These are phyloP conservation scores for Rhynchopsitta pachyrhyncha DNA, from an alignment of 2,113 vertebrate genomes.

Conservation along the genomic window DNA sequence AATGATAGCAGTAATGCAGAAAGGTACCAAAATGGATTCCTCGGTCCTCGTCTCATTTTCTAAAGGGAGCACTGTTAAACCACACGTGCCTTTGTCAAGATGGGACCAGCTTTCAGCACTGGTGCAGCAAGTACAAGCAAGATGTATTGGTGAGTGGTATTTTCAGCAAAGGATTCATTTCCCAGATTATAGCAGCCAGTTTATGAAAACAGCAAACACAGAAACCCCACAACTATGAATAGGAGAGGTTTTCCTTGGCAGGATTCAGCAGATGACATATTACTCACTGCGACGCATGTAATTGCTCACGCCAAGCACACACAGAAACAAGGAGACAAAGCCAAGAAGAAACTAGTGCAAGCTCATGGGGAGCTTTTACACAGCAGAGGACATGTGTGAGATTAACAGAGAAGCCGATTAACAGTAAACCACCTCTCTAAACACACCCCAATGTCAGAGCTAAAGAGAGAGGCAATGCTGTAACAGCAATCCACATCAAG, in stretches of 20 bases:
- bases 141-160: not conserved
- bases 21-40: not conserved
- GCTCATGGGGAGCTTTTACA: not conserved
- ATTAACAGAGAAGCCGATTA: not conserved
- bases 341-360: not conserved
- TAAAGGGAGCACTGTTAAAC: not conserved
- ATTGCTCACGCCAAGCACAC: not conserved
- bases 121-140: not conserved
- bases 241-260: not conserved
- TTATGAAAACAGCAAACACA: not conserved
- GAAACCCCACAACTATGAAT: not conserved
- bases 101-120: not conserved
- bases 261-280: not conserved
- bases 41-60: not conserved
- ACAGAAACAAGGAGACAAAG: not conserved
- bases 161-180: not conserved
- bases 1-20: not conserved
- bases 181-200: not conserved
- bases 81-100: accelerated
- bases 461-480: not conserved
- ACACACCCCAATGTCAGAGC: not conserved
- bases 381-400: not conserved
- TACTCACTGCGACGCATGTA: not conserved
- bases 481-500: not conserved
- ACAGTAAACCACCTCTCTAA: not conserved